Evolutionary conservation across 2,888 invertebrate genomes (phyloP).

Genomic region (Schrankia costaestrigalis): DNA sequence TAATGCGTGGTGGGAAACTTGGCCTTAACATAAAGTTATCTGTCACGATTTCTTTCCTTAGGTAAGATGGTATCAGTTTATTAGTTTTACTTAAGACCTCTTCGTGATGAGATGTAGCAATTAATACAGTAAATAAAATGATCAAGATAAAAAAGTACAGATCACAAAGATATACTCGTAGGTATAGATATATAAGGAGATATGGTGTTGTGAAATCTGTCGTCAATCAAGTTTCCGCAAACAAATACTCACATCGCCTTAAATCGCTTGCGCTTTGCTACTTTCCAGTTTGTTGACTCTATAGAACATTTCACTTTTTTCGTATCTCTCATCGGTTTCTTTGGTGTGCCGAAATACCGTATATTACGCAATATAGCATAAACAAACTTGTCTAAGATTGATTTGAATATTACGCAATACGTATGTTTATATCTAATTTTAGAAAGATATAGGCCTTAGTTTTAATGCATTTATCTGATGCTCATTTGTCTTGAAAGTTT

Average conservation of each 20-base stretch:
- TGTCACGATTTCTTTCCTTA: no score
- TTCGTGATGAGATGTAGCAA: no score
- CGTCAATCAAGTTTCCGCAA: slow-evolving; percentile 42
- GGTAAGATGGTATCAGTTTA: no score
- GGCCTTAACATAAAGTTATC: no score
- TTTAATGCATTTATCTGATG: slow-evolving; percentile 3
- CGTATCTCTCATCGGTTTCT: slow-evolving; percentile 36
- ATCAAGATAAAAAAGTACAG: no score
- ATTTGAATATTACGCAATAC: slow-evolving; percentile 22
- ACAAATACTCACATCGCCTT: slow-evolving; percentile 40
- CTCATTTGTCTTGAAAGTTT: no score
- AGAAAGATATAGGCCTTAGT: slow-evolving; percentile 10
- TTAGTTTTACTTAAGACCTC: no score
- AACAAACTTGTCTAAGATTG: slow-evolving; percentile 35
- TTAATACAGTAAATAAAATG: no score
- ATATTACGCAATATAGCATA: slow-evolving; percentile 44
- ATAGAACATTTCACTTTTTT: slow-evolving; percentile 55
- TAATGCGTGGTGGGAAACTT: no score
- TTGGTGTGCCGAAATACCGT: slow-evolving; percentile 37
- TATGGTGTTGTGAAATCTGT: slow-evolving; percentile 42
- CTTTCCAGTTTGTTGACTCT: slow-evolving; percentile 53
- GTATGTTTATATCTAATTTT: slow-evolving; percentile 16
- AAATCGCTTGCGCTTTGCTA: slow-evolving; percentile 39
- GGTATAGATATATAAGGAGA: no score
- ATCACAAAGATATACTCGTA: no score